Evolutionary conservation across 2,888 invertebrate genomes (phyloP).

Genomic region (Alsophila aescularia): DNA sequence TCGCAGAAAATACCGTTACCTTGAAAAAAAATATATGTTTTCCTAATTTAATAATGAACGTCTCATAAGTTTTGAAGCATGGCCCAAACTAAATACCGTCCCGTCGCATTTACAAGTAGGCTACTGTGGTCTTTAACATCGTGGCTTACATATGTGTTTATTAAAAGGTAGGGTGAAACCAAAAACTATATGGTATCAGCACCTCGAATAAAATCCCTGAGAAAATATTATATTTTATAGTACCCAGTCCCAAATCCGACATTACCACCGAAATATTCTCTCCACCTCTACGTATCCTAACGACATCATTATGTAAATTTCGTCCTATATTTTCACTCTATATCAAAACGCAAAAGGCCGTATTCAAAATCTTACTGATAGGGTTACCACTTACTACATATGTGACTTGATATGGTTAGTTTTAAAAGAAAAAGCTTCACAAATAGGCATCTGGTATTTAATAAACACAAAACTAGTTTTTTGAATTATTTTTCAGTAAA

Average conservation of each 20-base stretch:
- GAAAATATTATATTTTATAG: constrained; percentile 22
- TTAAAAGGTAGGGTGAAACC: no score
- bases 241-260: constrained; percentile 15
- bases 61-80: no score
- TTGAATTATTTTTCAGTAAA: no score
- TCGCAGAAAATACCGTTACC: no score
- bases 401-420: neutral
- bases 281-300: constrained; percentile 42
- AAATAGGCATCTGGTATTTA: no score
- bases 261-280: constrained; percentile 24
- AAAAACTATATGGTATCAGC: neutral
- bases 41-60: no score
- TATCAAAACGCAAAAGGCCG: constrained; percentile 47
- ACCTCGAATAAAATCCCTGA: neutral
- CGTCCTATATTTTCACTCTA: constrained; percentile 46
- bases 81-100: no score
- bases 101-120: no score
- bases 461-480: no score
- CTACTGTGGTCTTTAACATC: no score
- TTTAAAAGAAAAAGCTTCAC: neutral
- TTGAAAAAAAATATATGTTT: no score
- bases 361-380: constrained; percentile 36
- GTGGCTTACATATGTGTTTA: no score
- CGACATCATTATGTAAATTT: constrained; percentile 58
- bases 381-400: constrained; percentile 13